Evolutionary conservation across 2,888 invertebrate genomes (phyloP).

Genomic region (Xestia sexstrigata): DNA sequence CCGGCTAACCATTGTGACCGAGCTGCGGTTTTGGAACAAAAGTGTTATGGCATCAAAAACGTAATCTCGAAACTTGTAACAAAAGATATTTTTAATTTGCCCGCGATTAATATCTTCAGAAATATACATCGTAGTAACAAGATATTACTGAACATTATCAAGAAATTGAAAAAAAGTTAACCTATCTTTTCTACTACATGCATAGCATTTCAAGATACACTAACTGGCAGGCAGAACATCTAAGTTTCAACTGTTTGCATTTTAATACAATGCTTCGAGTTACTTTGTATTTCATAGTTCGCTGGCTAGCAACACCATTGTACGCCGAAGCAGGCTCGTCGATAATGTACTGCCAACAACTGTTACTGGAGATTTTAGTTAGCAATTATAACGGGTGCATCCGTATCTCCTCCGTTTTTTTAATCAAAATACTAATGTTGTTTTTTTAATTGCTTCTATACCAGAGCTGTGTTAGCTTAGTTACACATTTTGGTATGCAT

Average conservation of each 20-base stretch:
- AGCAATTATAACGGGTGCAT: not conserved
- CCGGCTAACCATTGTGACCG: not conserved
- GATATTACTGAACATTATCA: not conserved
- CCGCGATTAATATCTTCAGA: not conserved
- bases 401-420: too few species aligned
- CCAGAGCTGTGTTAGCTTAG: too few species aligned
- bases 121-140: not conserved
- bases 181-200: not conserved
- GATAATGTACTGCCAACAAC: conserved; percentile 24
- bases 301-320: conserved; percentile 25
- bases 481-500: too few species aligned
- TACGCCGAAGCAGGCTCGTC: conserved; percentile 18
- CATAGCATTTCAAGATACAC: not conserved
- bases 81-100: not conserved
- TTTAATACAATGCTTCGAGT: not conserved
- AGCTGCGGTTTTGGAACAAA: not conserved
- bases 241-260: not conserved
- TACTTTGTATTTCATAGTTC: conserved; percentile 31
- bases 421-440: too few species aligned
- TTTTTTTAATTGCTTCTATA: too few species aligned
- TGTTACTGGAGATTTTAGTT: conserved; percentile 9
- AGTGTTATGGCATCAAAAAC: not conserved
- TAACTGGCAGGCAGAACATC: not conserved
- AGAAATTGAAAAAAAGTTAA: not conserved
- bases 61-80: not conserved